Evolutionary conservation across 2,888 invertebrate genomes (phyloP).

Genomic region (Acleris holmiana): DNA sequence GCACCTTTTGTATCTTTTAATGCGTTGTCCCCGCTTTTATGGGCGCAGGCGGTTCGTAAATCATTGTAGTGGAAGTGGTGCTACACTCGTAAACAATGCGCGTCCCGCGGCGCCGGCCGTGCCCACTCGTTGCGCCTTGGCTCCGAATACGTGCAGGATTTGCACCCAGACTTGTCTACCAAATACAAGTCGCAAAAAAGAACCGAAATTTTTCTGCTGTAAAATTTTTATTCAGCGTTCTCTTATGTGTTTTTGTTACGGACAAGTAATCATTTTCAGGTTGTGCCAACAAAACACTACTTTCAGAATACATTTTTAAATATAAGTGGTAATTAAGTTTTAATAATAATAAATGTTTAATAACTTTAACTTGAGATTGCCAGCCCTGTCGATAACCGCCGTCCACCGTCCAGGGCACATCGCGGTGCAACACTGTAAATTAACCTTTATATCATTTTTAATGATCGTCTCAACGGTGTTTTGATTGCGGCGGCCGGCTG

Average conservation of each 20-base stretch:
- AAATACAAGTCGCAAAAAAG: too few relatives aligned
- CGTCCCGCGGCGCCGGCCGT: constrained; percentile 60
- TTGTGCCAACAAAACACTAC: too few relatives aligned
- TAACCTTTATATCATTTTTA: constrained; percentile 84
- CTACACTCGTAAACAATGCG: constrained; percentile 76
- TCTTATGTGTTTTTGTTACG: too few relatives aligned
- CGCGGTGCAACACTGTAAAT: constrained; percentile 71
- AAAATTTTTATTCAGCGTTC: too few relatives aligned
- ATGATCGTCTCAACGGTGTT: constrained; percentile 80
- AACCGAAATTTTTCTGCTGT: too few relatives aligned
- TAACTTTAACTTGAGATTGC: constrained; percentile 61
- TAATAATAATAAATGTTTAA: too few relatives aligned
- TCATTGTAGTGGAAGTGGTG: constrained; percentile 82
- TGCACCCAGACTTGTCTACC: neutral
- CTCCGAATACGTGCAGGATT: neutral
- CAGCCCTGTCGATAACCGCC: constrained; percentile 77
- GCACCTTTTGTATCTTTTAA: constrained; percentile 84
- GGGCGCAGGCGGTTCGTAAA: constrained; percentile 79
- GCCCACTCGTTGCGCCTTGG: constrained; percentile 51
- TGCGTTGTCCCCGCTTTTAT: constrained; percentile 80
- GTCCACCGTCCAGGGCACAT: constrained; percentile 64
- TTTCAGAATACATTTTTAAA: too few relatives aligned
- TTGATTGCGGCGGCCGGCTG: constrained; percentile 78
- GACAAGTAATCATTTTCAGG: too few relatives aligned
- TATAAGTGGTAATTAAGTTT: too few relatives aligned